Percentiles rank a stretch among this genome's conserved stretches.
Conservation (phyloP, 2,797 vertebrate genomes). For the Galaxias olidus region DNA sequence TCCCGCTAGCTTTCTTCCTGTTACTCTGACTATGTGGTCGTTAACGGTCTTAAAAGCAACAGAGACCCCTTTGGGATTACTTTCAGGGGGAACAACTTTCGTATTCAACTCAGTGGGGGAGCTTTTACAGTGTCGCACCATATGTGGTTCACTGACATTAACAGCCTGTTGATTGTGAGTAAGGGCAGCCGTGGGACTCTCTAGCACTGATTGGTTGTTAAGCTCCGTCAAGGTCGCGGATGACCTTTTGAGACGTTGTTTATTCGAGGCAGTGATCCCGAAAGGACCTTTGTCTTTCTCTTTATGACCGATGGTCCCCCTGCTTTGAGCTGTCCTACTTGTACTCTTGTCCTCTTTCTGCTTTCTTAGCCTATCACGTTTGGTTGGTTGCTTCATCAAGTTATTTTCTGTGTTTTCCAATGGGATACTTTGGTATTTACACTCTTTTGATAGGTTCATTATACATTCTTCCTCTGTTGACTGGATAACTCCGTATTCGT, state of each 20-base stretch:
- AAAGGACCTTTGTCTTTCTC: conserved; percentile 12
- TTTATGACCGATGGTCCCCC: neutral
- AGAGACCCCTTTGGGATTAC: conserved; percentile 45
- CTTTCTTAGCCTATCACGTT: neutral
- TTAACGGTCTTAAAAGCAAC: conserved; percentile 67
- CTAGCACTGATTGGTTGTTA: conserved; percentile 7
- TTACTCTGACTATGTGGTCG: conserved; percentile 65
- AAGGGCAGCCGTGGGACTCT: conserved; percentile 1
- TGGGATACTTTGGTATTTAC: too few species aligned
- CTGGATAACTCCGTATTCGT: neutral
- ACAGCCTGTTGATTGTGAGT: neutral
- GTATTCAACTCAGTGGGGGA: neutral
- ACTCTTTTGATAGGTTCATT: neutral
- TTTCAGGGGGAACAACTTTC: conserved; percentile 13
- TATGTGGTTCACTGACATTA: conserved; percentile 1
- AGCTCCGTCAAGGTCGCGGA: conserved; percentile 9
- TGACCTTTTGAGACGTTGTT: neutral
- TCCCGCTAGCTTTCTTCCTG: neutral
- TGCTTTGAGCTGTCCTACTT: conserved; percentile 2
- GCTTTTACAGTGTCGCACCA: conserved; percentile 11
- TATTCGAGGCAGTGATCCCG: neutral
- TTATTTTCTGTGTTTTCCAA: neutral
- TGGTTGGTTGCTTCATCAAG: neutral
- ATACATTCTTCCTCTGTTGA: neutral
- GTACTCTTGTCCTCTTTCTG: neutral